Conservation (phyloP, 2,888 invertebrate genomes). For the Dorcus parallelipipedus region DNA sequence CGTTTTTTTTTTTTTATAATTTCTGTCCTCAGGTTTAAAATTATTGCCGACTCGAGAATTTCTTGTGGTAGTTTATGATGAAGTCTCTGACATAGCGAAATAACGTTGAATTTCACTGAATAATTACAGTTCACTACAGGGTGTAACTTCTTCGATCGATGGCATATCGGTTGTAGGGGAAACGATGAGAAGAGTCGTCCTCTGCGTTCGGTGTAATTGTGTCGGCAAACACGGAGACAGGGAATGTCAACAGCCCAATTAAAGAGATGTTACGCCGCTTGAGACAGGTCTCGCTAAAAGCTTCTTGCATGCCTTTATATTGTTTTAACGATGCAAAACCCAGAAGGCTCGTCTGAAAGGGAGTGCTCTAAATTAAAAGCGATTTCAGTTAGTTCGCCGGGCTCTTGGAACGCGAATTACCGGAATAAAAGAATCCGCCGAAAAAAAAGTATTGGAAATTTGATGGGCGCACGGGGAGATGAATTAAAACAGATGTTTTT, state of each 20-base stretch:
- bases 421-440: background rate
- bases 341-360: constrained; percentile 14
- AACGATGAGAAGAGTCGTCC: background rate
- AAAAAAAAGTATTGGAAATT: background rate
- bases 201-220: constrained; percentile 16
- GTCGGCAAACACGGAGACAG: constrained; percentile 16
- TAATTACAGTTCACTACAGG: too few species aligned
- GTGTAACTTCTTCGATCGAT: too few species aligned
- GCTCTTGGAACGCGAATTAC: background rate
- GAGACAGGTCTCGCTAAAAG: constrained; percentile 15
- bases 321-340: constrained; percentile 22
- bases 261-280: constrained; percentile 36
- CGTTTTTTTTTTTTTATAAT: too few species aligned
- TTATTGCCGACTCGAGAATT: too few species aligned
- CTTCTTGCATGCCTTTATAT: constrained; percentile 15
- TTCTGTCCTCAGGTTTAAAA: too few species aligned
- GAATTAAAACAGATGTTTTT: too few species aligned
- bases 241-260: constrained; percentile 41
- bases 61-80: too few species aligned
- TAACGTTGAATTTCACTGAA: too few species aligned
- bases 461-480: background rate
- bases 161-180: background rate
- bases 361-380: background rate
- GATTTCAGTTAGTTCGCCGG: background rate
- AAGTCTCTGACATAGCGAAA: too few species aligned